Evolutionary conservation across 1,140 invertebrate genomes (phyloP).

Genomic region (Yoshiicerus persimilis): DNA sequence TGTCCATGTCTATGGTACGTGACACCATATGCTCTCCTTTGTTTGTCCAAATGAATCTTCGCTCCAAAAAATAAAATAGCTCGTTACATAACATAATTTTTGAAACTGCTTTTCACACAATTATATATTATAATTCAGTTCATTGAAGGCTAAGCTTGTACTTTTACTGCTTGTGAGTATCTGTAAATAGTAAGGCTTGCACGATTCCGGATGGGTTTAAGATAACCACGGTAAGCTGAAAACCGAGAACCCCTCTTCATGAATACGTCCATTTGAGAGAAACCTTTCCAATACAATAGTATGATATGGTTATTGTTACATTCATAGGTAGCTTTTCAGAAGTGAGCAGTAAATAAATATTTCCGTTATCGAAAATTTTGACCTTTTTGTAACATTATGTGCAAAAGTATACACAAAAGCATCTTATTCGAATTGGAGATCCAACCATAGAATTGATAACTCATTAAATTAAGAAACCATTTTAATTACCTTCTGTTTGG

Average conservation of each 20-base stretch:
- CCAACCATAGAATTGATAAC: not conserved
- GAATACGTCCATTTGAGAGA: slow-evolving; percentile 36
- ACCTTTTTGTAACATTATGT: too few relatives aligned
- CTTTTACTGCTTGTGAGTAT: slow-evolving; percentile 35
- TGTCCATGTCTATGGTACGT: slow-evolving; percentile 31
- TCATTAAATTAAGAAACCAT: not conserved
- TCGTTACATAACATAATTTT: not conserved
- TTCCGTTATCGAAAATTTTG: not conserved
- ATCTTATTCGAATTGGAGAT: too few relatives aligned
- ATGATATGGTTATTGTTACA: too few relatives aligned
- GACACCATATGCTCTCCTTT: slow-evolving; percentile 35
- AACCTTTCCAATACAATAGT: too few relatives aligned
- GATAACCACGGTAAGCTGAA: slow-evolving; percentile 35
- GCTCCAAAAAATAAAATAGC: not conserved
- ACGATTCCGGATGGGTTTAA: slow-evolving; percentile 37
- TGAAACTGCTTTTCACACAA: not conserved
- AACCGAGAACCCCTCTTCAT: slow-evolving; percentile 41
- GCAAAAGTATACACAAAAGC: too few relatives aligned
- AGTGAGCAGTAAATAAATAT: too few relatives aligned
- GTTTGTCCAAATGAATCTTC: slow-evolving; percentile 28
- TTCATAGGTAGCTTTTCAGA: too few relatives aligned
- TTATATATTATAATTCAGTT: not conserved
- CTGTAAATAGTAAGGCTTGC: slow-evolving; percentile 28
- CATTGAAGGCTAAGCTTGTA: not conserved
- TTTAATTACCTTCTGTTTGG: slow-evolving; percentile 33